Base-by-base conservation (phyloP, 2,113 vertebrate genomes). In the Climacteris rufus region DNA sequence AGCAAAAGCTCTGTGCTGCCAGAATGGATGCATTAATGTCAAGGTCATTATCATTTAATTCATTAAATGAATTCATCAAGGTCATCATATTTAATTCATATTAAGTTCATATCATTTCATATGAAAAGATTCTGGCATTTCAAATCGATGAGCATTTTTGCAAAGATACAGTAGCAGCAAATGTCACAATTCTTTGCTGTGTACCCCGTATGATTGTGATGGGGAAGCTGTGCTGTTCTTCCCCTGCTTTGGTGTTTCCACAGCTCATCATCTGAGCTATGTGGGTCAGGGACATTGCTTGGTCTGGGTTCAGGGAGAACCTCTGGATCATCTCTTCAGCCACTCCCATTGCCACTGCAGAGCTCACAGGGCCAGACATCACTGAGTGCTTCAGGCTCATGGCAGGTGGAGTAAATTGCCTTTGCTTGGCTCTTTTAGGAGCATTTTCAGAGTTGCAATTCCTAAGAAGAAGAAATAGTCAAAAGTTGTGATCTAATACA, bases 121-220 rank as follows among this genome's bases (percentile, higher is more conserved):
- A 11, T n/a, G 21, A n/a, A 49, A n/a, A n/a, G n/a, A n/a, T n/a
- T n/a, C n/a, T 16, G 15, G 9, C 22, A 28, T 44, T 15, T 60
- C 8, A 7, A 10, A 40, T 30, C 6, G 50, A 59, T 25, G 9
- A 76, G 28, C 25, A 17, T 39, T 82, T 74, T 27, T 45, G 45
- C 60, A 42, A 31, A 93, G 76, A 59, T 3, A 60, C 7, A 40
- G 27, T 1, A 40, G 20, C n/a, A 85, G 57, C 31, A 90, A 16
- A n/a, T 47, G 10, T 42, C 33, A 25, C 76, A n/a, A 2, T 16
- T 59, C 37, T 37, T 50, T 52, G 54, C 56, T 53, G 17, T n/a
- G 52, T 97, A 98, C 98, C 98, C 16, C 85, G 96, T 50, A 98
- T 96, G 80, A 98, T 66, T 6, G 97, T 98, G 95, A 98, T 96